Percentiles rank a stretch among this genome's conserved stretches.
Evolutionary conservation across 2,113 vertebrate genomes (phyloP).

Genomic region (Oncorhynchus nerka): DNA sequence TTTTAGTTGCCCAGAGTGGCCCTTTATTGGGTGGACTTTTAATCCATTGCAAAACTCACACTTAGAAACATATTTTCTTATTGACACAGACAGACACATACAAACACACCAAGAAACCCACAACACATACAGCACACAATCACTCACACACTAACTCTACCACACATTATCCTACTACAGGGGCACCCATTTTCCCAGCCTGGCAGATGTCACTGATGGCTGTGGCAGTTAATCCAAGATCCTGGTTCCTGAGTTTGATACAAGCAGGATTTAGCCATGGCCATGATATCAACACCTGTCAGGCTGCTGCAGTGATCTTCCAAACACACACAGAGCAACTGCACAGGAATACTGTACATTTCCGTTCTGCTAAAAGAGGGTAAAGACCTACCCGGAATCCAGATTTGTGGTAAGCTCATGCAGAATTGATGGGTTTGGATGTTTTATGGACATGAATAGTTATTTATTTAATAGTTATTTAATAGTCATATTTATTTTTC

Average conservation of each 20-base stretch:
- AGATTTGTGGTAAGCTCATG: slow-evolving; percentile 51
- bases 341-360: slow-evolving; percentile 28
- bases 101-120: neutral
- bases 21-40: neutral
- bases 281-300: slow-evolving; percentile 74
- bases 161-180: slow-evolving; percentile 6
- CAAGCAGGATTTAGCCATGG: slow-evolving; percentile 70
- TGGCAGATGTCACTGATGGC: slow-evolving; percentile 73
- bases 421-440: neutral
- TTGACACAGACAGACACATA: slow-evolving; percentile 16
- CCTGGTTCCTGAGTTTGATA: slow-evolving; percentile 60
- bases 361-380: neutral
- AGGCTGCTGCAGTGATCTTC: slow-evolving; percentile 42
- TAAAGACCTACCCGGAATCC: slow-evolving; percentile 14
- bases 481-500: no score
- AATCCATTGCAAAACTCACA: neutral
- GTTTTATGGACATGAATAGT: neutral
- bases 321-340: slow-evolving; percentile 29
- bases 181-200: slow-evolving; percentile 52
- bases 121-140: neutral
- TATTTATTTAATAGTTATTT: neutral
- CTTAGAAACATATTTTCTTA: neutral
- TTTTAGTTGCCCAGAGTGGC: no score
- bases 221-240: slow-evolving; percentile 70
- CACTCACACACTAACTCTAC: slow-evolving; percentile 17